Base-by-base conservation (phyloP, 1,140 invertebrate species). In the Drosophila arizonae region DNA sequence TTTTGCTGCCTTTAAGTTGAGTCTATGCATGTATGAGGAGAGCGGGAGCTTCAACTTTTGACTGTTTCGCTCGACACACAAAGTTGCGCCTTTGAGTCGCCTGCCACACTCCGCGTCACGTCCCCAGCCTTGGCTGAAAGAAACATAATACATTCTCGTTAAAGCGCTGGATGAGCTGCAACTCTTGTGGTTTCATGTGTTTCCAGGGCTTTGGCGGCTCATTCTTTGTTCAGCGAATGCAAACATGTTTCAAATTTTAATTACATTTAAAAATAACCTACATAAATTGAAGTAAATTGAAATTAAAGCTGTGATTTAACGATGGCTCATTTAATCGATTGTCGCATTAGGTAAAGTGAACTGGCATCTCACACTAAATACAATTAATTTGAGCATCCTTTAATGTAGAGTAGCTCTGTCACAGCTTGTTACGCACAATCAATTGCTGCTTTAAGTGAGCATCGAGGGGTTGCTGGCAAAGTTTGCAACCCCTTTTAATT, bases 401-500 rank as follows among this genome's bases (percentile, higher is more conserved):
- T 39, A 39, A 33, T 26, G n/a, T 17, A 26, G 26, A 15, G 51
- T 58, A 66, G 36, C 63, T 13, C 39, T 55, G 36, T 72, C 63
- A 72, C 69, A 72, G 69, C 64, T 72, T 72, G 63, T 72, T 67
- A 67, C 36, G 36, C 54, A 58, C 46, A 56, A 65, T 71, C 52
- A 65, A 71, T 65, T 65, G 68, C 15, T 9, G 68, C 62, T 54
- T 45, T 60, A 58, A 66, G n/a, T 33, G 57, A 26, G 11, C 26
- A 10, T 26, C 13, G 26, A 8, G 45, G 36, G 43, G 17, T 33
- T 45, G 52, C 43, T 54, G 39, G 36, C 36, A 61, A 67, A 66
- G 64, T 60, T 55, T 21, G 48, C 61, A 56, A 41, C 69, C 68
- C 67, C 61, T 43, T 72, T 77, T 75, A 81, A 78, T 81, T 81